Evolutionary conservation across 2,113 vertebrate genomes (phyloP).

Genomic region (Nannospalax galili): DNA sequence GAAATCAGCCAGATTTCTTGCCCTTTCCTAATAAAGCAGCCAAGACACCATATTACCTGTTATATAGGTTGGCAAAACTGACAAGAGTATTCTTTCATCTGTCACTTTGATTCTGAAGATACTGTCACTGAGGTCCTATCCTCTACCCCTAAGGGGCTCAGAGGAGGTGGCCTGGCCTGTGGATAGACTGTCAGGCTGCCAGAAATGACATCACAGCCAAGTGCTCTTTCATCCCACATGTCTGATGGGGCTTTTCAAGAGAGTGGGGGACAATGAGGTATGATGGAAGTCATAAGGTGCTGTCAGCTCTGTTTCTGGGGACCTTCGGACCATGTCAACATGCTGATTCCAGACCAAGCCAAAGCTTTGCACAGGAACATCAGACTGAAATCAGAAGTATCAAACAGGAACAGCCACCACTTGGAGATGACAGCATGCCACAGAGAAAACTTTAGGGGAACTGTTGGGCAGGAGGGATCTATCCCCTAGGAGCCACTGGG

Average conservation of each 20-base stretch:
- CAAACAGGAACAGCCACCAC: neutral
- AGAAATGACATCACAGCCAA: neutral
- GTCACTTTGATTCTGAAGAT: conserved; percentile 15
- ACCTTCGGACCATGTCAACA: neutral
- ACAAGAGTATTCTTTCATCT: neutral
- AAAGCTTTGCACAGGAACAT: neutral
- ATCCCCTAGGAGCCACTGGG: neutral
- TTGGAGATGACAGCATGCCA: neutral
- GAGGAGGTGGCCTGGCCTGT: neutral
- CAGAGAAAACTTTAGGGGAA: neutral
- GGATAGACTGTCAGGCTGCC: neutral
- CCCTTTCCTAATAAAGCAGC: conserved; percentile 34
- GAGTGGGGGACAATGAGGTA: neutral
- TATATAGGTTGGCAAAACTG: neutral
- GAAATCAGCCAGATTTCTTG: neutral
- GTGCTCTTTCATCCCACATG: neutral
- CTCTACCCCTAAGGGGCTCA: neutral
- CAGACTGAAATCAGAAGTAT: neutral
- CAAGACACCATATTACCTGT: neutral
- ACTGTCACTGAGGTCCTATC: neutral
- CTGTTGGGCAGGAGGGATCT: neutral
- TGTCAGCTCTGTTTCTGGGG: neutral
- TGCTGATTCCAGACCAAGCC: neutral
- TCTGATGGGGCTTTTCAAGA: conserved; percentile 56
- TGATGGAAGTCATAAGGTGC: conserved; percentile 30